Percentiles rank a stretch among this genome's conserved stretches.
Conservation (phyloP, 2,113 vertebrate genomes). For the Pica pica region DNA sequence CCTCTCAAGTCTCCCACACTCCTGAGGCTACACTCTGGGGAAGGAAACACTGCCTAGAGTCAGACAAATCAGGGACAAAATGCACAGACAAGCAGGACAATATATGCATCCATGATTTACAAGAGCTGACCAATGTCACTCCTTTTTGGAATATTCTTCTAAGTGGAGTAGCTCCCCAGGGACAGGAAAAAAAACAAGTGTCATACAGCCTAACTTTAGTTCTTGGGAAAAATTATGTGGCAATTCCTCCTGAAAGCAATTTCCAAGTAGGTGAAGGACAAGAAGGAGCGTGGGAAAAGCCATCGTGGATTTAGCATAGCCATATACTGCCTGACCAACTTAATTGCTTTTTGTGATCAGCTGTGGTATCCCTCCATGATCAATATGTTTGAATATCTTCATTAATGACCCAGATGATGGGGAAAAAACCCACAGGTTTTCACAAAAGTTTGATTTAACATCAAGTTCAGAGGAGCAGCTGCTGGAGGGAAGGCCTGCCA, state of each 20-base stretch:
- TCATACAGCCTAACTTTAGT: background rate
- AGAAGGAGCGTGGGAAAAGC: background rate
- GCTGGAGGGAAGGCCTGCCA: background rate
- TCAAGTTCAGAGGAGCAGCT: background rate
- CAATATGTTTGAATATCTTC: background rate
- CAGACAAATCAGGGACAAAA: background rate
- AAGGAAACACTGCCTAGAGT: background rate
- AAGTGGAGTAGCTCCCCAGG: background rate
- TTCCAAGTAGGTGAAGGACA: background rate
- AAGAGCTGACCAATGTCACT: background rate
- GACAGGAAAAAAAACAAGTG: background rate
- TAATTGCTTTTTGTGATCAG: background rate
- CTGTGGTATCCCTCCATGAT: background rate
- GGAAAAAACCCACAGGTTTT: background rate
- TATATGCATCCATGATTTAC: background rate
- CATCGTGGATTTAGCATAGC: background rate
- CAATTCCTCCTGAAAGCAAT: background rate
- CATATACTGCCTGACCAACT: background rate
- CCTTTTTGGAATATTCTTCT: background rate
- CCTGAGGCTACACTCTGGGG: background rate
- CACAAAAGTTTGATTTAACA: background rate
- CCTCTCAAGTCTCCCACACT: background rate
- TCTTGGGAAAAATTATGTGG: background rate
- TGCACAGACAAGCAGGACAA: background rate
- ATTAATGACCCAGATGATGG: background rate